These are phyloP conservation scores for Chitala chitala DNA, from an alignment of 2,113 vertebrate species.

Conservation along the genomic window DNA sequence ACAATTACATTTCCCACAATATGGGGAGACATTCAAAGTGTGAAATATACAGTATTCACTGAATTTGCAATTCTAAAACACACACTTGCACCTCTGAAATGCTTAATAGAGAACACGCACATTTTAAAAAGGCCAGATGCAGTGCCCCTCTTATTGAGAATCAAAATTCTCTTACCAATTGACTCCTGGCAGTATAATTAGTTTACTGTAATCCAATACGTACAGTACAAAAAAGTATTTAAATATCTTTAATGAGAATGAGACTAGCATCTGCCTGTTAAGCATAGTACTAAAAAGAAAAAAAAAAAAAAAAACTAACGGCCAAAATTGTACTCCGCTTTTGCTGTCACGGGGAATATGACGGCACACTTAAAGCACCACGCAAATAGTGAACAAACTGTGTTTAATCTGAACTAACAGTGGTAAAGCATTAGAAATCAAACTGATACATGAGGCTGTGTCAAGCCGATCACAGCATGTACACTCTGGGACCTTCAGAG, in stretches of 20 bases:
- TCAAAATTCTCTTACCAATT: constrained; percentile 32
- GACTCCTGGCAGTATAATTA: constrained; percentile 33
- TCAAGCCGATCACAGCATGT: too few relatives aligned
- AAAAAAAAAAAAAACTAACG: not conserved
- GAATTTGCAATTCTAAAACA: constrained; percentile 55
- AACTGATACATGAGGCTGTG: too few relatives aligned
- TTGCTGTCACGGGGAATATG: not conserved
- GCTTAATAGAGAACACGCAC: constrained; percentile 41
- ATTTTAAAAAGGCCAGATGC: constrained; percentile 38
- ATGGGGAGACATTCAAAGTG: constrained; percentile 63
- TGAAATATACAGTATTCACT: constrained; percentile 49
- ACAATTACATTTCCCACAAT: constrained; percentile 62
- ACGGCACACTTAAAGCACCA: not conserved
- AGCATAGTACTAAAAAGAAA: not conserved
- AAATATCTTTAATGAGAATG: constrained; percentile 26
- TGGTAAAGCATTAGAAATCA: too few relatives aligned
- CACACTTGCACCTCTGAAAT: constrained; percentile 63
- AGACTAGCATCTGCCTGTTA: constrained; percentile 12
- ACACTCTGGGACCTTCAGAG: not conserved
- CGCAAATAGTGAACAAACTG: too few relatives aligned
- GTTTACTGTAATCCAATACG: constrained; percentile 23
- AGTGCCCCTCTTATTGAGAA: constrained; percentile 52
- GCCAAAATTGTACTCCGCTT: not conserved
- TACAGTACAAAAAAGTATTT: constrained; percentile 19
- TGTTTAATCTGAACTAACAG: too few relatives aligned